Evolutionary conservation across 2,888 invertebrate species (phyloP), one percentile per base, ranked within the genome.

Genomic region (Calameuta idolon): DNA sequence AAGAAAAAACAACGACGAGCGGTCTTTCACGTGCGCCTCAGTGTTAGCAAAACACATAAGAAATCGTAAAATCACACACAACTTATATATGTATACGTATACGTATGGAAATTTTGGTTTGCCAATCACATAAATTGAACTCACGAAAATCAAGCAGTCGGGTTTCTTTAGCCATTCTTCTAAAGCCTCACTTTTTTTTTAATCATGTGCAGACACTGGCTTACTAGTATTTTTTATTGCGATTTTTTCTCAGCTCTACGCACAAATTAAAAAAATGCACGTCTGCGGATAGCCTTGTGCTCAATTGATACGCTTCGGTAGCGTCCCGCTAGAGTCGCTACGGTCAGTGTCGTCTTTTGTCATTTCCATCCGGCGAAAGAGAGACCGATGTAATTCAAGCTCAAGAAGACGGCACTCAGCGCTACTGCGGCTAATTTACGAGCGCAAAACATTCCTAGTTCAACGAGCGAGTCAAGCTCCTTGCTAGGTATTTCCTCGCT

Each of bases 401-500:
- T 83, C 78, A 81, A 83, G 80, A 75, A 81, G 78, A 76, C 79
- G 77, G 80, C 80, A 82, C 79, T 83, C 82, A 81, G 81, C 79
- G 78, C 68, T 76, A 73, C 74, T 74, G 80, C 75, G 74, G 74
- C 78, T 85, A 83, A 85, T 86, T 85, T 84, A 85, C 82, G 83
- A 80, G 81, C 74, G 79, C 80, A 82, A 83, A 83, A 84, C 84
- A 84, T 80, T 77, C 76, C 69, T 35, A 35, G 37, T 74, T 74
- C 74, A 30, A 34, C 31, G 23, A 34, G 71, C 31, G 12, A 71
- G 55, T 55, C 23, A 55, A 30, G 74, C 76, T 69, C 73, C 79
- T 80, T 75, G 75, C 69, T 77, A 71, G 55, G 55, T 55, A 55
- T 55, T 80, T 77, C 80, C 69, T 74, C 71, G 33, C 74, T 78